Base-by-base conservation (phyloP, 2,113 vertebrate species). In the Martes martes region DNA sequence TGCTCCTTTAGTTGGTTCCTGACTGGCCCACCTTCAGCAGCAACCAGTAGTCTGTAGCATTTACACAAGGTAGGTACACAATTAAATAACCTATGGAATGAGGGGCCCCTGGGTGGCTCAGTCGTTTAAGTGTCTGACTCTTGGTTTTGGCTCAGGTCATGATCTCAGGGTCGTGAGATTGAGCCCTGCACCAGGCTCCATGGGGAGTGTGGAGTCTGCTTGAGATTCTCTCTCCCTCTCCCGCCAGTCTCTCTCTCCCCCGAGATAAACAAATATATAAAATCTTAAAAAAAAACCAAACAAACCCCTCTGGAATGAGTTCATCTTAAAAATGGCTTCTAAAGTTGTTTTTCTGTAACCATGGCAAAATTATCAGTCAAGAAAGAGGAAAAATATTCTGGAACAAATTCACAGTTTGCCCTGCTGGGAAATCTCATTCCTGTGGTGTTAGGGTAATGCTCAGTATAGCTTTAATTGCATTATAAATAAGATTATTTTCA, bases 401-500 rank as follows among this genome's bases (percentile, higher is more conserved):
- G 65, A 89, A 91, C 26, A 9, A 15, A 33, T 84, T 97, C 42
- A 50, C 2, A 23, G 11, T 78, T 85, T 91, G 36, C 8, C 4
- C 14, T 91, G 33, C 63, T 85, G 36, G 55, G 78, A 26, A 88
- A 28, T 28, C 31, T 73, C 78, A 69, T 71, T 92, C 23, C 88
- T 89, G 45, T 0, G 8, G 36, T 93, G 5, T 91, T 93, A 61
- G 6, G 14, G 18, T 73, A 61, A 76, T 81, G 18, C 45, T 93
- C 45, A 67, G 10, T 39, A 4, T 76, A 78, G 36, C 36, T 52
- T 94, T 94, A 93, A 42, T 73, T 88, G 36, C 71, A n/a, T 73
- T 86, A 67, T 50, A 67, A 91, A 74, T 79, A 85, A 89, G 71
- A 83, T 31, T 81, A 26, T 90, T 95, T 95, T 97, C 39, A 73